A percentile compares a stretch with the other conserved stretches of the same genome.
These are phyloP conservation scores for Avahi laniger DNA, from an alignment of 2,797 vertebrate genomes.

Conservation along the genomic window DNA sequence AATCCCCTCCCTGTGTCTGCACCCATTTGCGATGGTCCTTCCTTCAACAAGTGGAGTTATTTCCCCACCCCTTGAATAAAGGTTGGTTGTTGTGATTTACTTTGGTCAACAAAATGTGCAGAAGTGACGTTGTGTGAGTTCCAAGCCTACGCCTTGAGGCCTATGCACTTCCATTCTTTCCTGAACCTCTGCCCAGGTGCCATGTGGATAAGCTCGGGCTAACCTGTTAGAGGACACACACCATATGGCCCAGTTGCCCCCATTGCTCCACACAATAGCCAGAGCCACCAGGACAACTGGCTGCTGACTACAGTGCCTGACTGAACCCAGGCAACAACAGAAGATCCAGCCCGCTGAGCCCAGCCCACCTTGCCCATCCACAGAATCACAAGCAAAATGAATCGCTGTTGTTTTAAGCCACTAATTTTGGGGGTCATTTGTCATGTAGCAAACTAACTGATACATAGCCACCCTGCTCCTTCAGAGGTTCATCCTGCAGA, in stretches of 20 bases:
- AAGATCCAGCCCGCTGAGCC: not conserved
- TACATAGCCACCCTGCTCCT: too few relatives aligned
- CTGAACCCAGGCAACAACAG: not conserved
- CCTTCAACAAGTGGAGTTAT: not conserved
- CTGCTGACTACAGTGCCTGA: not conserved
- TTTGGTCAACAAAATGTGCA: not conserved
- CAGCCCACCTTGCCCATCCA: not conserved
- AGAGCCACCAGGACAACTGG: not conserved
- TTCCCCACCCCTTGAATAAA: not conserved
- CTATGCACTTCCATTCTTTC: not conserved
- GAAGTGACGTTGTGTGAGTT: too few relatives aligned
- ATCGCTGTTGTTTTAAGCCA: not conserved
- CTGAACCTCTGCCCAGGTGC: not conserved
- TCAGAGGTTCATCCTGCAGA: not conserved
- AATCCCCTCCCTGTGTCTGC: not conserved
- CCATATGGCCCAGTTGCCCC: not conserved
- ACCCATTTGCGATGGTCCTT: fast-evolving
- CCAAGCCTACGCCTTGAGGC: not conserved
- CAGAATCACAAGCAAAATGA: not conserved
- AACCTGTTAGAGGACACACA: not conserved
- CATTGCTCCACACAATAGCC: not conserved
- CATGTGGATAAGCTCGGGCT: not conserved
- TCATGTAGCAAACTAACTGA: not conserved
- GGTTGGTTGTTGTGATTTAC: not conserved
- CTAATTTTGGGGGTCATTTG: not conserved